Conservation (phyloP, 2,113 vertebrate species). For the Hippotragus niger region DNA sequence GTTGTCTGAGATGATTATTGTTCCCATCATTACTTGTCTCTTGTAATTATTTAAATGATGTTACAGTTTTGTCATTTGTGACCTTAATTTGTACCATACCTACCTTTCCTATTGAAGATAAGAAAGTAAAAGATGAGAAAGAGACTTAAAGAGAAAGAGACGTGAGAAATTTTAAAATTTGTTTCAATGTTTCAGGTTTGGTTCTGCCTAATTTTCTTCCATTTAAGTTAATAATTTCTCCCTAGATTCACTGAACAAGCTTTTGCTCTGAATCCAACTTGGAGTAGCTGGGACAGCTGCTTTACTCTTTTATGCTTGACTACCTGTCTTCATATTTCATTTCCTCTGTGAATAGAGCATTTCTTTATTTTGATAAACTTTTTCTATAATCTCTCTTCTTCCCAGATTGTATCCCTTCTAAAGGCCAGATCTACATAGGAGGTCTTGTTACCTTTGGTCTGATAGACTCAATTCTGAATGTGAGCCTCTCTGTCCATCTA, state of each 20-base stretch:
- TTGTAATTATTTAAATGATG: conserved; percentile 21
- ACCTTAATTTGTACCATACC: conserved; percentile 4
- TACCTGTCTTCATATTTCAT: neutral
- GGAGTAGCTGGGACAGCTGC: neutral
- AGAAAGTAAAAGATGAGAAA: neutral
- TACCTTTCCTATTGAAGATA: neutral
- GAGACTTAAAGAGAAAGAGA: neutral
- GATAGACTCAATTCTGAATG: neutral
- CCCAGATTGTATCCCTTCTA: neutral
- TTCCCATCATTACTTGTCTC: neutral
- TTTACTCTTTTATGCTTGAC: neutral
- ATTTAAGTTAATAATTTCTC: neutral
- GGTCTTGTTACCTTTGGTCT: neutral
- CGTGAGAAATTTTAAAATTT: neutral
- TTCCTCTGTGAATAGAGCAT: neutral
- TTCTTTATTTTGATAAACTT: neutral
- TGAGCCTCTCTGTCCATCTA: neutral
- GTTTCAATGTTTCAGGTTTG: neutral
- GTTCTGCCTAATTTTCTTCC: neutral
- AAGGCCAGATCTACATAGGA: neutral
- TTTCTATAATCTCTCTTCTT: neutral
- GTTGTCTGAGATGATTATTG: neutral
- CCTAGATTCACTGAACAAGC: neutral
- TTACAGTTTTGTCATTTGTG: neutral
- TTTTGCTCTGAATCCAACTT: neutral